Conservation (phyloP, 2,888 invertebrate species). For the Lepidonotus clava region DNA sequence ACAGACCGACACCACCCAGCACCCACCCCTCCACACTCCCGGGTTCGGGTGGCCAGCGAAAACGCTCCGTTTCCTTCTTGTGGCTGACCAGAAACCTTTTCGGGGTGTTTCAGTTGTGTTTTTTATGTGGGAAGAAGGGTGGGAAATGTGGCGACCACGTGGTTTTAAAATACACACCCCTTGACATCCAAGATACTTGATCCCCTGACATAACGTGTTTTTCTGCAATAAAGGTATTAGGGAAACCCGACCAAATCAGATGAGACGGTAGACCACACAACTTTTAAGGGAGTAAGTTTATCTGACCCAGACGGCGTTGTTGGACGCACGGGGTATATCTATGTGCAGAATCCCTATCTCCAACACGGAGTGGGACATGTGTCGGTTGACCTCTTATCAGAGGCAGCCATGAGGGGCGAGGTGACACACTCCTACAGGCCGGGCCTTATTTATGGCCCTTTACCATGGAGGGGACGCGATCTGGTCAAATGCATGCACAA, state of each 20-base stretch:
- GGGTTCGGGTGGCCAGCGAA: background rate
- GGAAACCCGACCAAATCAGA: background rate
- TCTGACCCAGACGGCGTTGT: background rate
- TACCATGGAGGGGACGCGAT: background rate
- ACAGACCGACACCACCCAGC: background rate
- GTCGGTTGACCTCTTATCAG: slow-evolving; percentile 9
- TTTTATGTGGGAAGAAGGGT: background rate
- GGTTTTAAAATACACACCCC: background rate
- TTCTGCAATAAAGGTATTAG: background rate
- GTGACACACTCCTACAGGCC: background rate
- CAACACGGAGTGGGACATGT: slow-evolving; percentile 1
- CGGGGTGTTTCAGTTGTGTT: background rate
- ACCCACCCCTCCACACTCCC: background rate
- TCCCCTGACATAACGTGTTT: no score
- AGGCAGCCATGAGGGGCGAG: background rate
- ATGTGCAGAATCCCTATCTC: background rate
- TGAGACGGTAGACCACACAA: no score
- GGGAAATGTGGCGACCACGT: background rate
- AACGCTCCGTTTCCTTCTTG: background rate
- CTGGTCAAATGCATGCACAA: no score
- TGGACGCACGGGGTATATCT: background rate
- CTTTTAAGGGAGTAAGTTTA: no score
- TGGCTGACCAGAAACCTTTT: background rate
- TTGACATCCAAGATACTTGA: no score
- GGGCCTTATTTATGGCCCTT: background rate